Conservation (phyloP, 2,888 invertebrate species). For the Drosophila kanekoi region DNA sequence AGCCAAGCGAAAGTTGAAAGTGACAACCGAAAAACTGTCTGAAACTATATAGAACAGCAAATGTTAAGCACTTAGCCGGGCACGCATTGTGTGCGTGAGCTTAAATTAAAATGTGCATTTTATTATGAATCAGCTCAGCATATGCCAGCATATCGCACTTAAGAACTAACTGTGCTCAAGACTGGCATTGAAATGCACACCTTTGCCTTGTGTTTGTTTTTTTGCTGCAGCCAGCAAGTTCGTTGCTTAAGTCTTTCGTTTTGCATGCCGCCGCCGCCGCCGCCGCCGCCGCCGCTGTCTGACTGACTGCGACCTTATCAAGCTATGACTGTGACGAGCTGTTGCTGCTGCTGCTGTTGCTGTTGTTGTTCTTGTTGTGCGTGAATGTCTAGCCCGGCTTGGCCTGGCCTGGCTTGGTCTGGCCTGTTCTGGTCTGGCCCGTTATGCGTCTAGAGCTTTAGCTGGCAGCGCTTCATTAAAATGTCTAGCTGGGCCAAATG, state of each 20-base stretch:
- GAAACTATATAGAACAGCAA: not conserved
- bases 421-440: constrained; percentile 30
- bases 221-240: constrained; percentile 50
- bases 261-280: constrained; percentile 37
- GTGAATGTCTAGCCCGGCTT: constrained; percentile 57
- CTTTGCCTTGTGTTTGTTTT: constrained; percentile 28
- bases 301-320: constrained; percentile 58
- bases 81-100: not conserved
- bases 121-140: constrained; percentile 3
- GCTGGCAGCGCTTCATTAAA: constrained; percentile 75
- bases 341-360: constrained; percentile 21
- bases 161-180: constrained; percentile 36
- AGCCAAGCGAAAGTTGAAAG: constrained; percentile 74
- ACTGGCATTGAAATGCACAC: constrained; percentile 56
- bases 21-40: constrained; percentile 49
- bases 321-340: constrained; percentile 51
- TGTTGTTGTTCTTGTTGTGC: constrained; percentile 48
- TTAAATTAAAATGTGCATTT: constrained; percentile 7
- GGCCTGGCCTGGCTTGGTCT: constrained; percentile 41
- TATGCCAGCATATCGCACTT: constrained; percentile 11
- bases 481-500: constrained; percentile 77
- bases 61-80: not conserved
- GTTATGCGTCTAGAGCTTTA: constrained; percentile 31
- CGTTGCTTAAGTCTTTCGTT: constrained; percentile 77
- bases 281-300: not conserved